These are phyloP conservation scores for Bolinopsis microptera DNA, from an alignment of 37 sponge, comb jelly and placozoan genomes.

Conservation along the genomic window DNA sequence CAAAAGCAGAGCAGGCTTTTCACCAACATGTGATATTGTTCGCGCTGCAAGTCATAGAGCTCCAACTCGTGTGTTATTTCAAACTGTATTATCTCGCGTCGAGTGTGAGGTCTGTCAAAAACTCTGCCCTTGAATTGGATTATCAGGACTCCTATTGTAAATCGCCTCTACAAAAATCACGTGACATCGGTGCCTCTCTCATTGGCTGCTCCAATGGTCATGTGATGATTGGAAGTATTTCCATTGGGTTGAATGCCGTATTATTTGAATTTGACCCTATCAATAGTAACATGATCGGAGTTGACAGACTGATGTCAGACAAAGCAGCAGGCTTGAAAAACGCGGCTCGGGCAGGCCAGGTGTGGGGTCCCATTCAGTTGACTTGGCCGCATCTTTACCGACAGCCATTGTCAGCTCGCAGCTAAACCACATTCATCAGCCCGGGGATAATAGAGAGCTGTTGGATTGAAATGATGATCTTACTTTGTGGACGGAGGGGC, in stretches of 20 bases:
- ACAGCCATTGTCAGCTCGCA: not conserved
- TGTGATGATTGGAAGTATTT: not conserved
- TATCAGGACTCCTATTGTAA: not conserved
- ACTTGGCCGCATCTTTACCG: not conserved
- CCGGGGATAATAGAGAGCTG: too few species aligned
- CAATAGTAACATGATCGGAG: not conserved
- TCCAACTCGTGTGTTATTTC: not conserved
- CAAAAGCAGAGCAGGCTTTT: not conserved
- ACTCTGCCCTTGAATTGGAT: not conserved
- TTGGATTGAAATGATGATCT: too few species aligned
- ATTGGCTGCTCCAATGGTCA: not conserved
- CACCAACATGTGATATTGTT: not conserved
- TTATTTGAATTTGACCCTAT: not conserved
- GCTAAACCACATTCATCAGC: not conserved
- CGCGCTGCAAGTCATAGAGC: not conserved
- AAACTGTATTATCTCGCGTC: not conserved
- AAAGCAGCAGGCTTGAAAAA: not conserved
- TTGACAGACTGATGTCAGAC: not conserved
- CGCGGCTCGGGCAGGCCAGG: not conserved
- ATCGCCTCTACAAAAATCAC: not conserved
- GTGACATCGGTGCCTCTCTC: not conserved
- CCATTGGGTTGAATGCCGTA: not conserved
- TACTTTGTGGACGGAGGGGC: too few species aligned
- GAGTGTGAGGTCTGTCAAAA: not conserved
- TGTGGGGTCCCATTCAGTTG: not conserved